phyloP scores from a whole-genome alignment of 2,797 vertebrate species.

The Masticophis lateralis region DNA sequence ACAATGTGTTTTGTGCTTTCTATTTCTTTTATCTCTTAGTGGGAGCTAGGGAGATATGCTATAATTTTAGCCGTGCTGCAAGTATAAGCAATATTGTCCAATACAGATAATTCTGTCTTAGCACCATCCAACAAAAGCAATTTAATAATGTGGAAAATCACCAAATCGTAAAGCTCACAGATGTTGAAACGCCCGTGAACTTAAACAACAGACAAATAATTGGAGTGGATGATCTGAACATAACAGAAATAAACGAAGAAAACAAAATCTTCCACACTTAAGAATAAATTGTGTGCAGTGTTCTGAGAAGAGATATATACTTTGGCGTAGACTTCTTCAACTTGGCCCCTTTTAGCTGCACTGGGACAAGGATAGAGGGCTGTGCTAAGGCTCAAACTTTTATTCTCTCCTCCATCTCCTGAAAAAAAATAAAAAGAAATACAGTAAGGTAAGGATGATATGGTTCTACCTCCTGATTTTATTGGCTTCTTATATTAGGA shows the following conservation, averaged over 20 bases:
- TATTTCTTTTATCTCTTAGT: neutral
- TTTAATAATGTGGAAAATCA: neutral
- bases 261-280: neutral
- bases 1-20: neutral
- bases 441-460: neutral
- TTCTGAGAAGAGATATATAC: neutral
- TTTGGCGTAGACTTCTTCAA: neutral
- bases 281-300: neutral
- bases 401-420: neutral
- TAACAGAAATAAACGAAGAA: neutral
- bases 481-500: neutral
- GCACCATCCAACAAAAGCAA: neutral
- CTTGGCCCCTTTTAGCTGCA: neutral
- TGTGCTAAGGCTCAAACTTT: neutral
- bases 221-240: neutral
- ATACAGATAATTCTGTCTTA: neutral
- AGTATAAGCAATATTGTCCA: neutral
- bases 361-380: neutral
- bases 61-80: neutral
- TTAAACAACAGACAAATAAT: neutral
- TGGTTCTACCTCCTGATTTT: neutral
- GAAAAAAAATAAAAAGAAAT: neutral
- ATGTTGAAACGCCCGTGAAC: neutral
- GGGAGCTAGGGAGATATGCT: neutral
- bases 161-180: neutral